These are phyloP conservation scores for Hyperoplus immaculatus DNA, from an alignment of 2,797 vertebrate species.

Conservation along the genomic window DNA sequence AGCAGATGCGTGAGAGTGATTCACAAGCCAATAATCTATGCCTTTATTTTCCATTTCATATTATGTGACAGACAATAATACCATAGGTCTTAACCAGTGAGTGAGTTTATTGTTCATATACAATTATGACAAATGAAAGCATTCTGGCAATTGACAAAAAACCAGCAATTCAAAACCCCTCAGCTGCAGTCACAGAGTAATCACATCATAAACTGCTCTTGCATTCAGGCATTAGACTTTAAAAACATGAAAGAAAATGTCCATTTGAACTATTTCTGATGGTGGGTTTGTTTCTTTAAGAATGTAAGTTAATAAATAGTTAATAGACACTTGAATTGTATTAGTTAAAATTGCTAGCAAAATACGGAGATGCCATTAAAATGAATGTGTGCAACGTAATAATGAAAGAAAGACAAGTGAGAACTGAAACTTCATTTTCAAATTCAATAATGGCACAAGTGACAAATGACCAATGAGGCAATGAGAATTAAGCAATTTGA, in stretches of 20 bases:
- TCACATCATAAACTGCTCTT: conserved; percentile 15
- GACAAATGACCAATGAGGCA: conserved; percentile 3
- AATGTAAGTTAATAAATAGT: not conserved
- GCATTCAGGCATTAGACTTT: conserved; percentile 1
- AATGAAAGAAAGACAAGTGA: conserved; percentile 9
- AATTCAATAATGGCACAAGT: not conserved
- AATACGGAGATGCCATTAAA: not conserved
- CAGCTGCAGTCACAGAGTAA: conserved; percentile 19
- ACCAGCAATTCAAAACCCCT: conserved; percentile 35
- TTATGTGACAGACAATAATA: conserved; percentile 20
- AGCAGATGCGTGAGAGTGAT: conserved; percentile 16
- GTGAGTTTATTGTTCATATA: conserved; percentile 39
- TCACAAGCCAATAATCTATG: conserved; percentile 20
- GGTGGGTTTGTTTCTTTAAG: not conserved
- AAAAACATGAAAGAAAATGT: not conserved
- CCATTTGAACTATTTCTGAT: not conserved
- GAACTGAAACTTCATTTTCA: not conserved
- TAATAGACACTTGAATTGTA: not conserved
- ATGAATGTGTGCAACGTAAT: not conserved
- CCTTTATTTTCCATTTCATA: conserved; percentile 6
- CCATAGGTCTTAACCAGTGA: not conserved
- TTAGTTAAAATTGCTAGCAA: not conserved
- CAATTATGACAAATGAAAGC: conserved; percentile 23
- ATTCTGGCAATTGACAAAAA: conserved; percentile 22
- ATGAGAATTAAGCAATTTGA: conserved; percentile 11